A percentile compares a stretch with the other conserved stretches of the same genome.
Evolutionary conservation across 2,797 vertebrate species (phyloP).

Genomic region (Aselliscus stoliczkanus): DNA sequence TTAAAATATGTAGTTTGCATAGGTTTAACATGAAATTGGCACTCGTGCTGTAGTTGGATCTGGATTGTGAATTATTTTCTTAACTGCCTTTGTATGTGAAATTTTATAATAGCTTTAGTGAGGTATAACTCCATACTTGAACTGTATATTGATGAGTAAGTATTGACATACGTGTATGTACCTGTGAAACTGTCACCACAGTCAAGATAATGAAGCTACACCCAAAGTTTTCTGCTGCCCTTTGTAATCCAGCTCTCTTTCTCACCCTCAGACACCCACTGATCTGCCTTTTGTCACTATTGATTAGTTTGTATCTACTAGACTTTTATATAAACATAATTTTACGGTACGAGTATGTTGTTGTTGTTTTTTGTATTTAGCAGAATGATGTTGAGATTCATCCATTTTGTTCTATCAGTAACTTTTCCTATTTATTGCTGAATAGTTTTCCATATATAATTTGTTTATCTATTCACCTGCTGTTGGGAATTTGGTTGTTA

Average conservation of each 20-base stretch:
- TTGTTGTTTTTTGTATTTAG: background rate
- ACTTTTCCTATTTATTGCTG: background rate
- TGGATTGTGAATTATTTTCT: background rate
- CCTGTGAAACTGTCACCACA: background rate
- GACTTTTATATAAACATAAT: background rate
- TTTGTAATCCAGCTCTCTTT: background rate
- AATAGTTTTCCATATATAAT: background rate
- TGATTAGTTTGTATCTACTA: background rate
- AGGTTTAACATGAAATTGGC: background rate
- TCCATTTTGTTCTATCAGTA: background rate
- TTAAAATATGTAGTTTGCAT: background rate
- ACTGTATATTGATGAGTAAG: background rate
- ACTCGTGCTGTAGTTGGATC: background rate
- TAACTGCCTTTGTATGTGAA: background rate
- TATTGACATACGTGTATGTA: background rate
- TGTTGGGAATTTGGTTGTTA: background rate
- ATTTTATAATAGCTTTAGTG: background rate
- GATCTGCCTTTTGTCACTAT: background rate
- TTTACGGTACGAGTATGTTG: background rate
- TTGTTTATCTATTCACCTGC: background rate
- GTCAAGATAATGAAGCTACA: background rate
- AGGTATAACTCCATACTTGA: background rate
- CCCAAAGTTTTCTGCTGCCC: background rate
- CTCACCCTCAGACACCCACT: background rate
- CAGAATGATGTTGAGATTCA: background rate